Evolutionary conservation across 2,888 invertebrate species (phyloP), one percentile per base, ranked within the genome.

Genomic region (Eugnorisma glareosa): DNA sequence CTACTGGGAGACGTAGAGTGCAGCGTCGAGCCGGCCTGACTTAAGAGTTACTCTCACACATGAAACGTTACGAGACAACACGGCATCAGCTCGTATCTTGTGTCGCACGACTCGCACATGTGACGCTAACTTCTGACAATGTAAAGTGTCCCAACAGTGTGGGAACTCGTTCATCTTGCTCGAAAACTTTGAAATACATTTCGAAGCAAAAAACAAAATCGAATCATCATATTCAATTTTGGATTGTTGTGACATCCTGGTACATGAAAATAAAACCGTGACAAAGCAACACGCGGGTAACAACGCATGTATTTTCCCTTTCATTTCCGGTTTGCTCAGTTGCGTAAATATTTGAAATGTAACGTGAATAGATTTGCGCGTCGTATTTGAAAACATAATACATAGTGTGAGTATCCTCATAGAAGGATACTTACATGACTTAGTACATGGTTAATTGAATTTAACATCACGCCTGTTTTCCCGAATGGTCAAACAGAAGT

Each of bases 1-100:
- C 89, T 89, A 79, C 87, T 82, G 78, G 75, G 87, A 89, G 88
- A 90, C 88, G 89, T 89, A 90, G 87, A 90, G 89, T 91, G 92
- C 90, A 91, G 77, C 76, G 86, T 84, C 73, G 80, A 86, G 78
- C 81, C 80, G 83, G 83, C 79, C 79, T 84, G 83, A 80, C 85
- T 87, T 75, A 81, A 83, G 84, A 84, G 82, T 82, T 85, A 83
- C 77, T 85, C 82, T 83, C 54, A 61, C 63, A 78, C 77, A 67
- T 75, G 73, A 69, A 81, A 68, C 81, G 79, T 79, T 83, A 82
- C 68, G 73, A 81, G 75, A 86, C 77, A 85, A 77, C 83, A 82
- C 64, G 24, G 74, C 77, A 78, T 84, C 76, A 82, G 63, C 59
- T 68, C 54, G 73, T 75, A 69, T 78, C 57, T 64, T 59, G n/a